Evolutionary conservation across 2,113 vertebrate genomes (phyloP).

Genomic region (Callipepla squamata): DNA sequence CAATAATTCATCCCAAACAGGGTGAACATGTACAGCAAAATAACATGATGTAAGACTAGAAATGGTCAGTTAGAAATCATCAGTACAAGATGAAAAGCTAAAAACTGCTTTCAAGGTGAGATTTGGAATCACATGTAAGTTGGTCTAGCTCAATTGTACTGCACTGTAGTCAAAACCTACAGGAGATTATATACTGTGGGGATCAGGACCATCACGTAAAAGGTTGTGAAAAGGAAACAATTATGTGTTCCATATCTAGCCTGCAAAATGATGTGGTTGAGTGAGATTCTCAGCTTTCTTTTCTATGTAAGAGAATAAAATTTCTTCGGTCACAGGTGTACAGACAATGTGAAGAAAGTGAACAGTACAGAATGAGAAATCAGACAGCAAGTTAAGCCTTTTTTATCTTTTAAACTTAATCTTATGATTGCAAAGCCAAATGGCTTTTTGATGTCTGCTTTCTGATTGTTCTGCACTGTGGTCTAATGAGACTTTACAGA

Average conservation of each 20-base stretch:
- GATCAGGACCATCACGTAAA: neutral
- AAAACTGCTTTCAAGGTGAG: neutral
- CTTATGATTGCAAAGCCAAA: neutral
- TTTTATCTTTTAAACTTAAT: neutral
- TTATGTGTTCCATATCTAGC: slow-evolving; percentile 11
- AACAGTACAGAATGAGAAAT: neutral
- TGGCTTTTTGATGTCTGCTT: neutral
- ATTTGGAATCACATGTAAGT: neutral
- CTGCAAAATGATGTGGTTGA: neutral
- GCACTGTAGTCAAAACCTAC: neutral
- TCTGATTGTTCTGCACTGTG: neutral
- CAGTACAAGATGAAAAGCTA: neutral
- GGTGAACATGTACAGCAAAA: neutral
- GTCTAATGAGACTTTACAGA: neutral
- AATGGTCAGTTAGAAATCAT: neutral
- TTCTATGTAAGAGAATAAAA: neutral
- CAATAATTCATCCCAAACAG: slow-evolving; percentile 25
- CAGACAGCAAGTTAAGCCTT: neutral
- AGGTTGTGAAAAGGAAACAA: neutral
- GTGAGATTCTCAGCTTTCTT: neutral
- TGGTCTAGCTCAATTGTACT: neutral
- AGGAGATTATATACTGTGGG: fast-evolving
- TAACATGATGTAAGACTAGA: neutral
- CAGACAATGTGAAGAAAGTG: neutral
- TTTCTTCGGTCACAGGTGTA: neutral